These are phyloP conservation scores for Penelope pileata DNA, from an alignment of 2,113 vertebrate genomes.

Conservation along the genomic window DNA sequence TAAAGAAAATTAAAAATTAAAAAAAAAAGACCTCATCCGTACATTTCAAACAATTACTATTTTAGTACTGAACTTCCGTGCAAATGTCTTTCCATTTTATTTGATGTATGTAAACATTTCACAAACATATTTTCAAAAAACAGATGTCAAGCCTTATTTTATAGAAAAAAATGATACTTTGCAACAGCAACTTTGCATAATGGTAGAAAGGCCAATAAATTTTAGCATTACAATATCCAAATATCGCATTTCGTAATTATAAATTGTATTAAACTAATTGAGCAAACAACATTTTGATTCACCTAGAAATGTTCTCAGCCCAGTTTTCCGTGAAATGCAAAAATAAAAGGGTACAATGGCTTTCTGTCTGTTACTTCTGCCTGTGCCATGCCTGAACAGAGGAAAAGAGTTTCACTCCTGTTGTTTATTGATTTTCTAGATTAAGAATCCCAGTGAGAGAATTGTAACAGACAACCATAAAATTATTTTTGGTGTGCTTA, in stretches of 20 bases:
- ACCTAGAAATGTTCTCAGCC: constrained; percentile 66
- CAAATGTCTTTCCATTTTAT: not conserved
- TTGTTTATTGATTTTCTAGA: constrained; percentile 99
- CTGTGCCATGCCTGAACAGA: constrained; percentile 78
- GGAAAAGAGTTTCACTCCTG: constrained; percentile 88
- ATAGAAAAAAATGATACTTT: not conserved
- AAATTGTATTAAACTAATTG: constrained; percentile 37
- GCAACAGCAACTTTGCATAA: not conserved
- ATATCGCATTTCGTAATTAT: not conserved
- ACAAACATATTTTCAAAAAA: not conserved
- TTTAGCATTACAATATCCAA: not conserved
- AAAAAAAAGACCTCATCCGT: not conserved
- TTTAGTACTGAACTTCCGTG: not conserved
- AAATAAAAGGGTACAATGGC: constrained; percentile 86
- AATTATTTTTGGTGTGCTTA: constrained; percentile 99
- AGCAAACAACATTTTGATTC: constrained; percentile 31
- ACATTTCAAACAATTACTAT: not conserved
- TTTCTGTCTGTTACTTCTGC: constrained; percentile 85
- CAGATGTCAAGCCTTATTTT: not conserved
- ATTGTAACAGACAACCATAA: constrained; percentile 99
- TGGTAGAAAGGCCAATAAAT: not conserved
- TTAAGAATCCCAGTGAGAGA: constrained; percentile 98
- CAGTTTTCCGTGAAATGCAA: constrained; percentile 73
- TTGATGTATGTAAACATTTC: not conserved
- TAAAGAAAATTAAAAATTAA: not conserved